Percentiles rank a stretch among this genome's conserved stretches.
These are phyloP conservation scores for Paragorgia papillata DNA, from an alignment of 92 coral and sea anemone genomes.

Conservation along the genomic window DNA sequence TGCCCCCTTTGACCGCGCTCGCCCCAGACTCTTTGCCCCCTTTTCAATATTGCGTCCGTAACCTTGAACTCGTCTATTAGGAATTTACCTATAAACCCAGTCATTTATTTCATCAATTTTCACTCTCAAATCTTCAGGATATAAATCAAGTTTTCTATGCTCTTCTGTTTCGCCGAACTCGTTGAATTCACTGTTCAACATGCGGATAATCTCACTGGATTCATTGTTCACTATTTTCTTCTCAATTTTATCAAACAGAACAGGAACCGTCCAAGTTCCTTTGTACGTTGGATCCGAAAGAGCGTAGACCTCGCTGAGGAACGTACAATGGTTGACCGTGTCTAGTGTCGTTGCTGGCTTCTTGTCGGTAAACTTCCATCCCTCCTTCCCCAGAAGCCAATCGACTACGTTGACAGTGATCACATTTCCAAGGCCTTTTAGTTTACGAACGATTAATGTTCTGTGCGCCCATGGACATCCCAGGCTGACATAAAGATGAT, in stretches of 20 bases:
- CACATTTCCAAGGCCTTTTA: slow-evolving; percentile 80
- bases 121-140: slow-evolving; percentile 65
- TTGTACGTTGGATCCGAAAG: slow-evolving; percentile 61
- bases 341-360: slow-evolving; percentile 79
- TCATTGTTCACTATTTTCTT: slow-evolving; percentile 81
- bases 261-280: slow-evolving; percentile 74
- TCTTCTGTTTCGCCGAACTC: slow-evolving; percentile 81
- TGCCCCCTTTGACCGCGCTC: too few species aligned
- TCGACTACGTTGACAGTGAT: slow-evolving; percentile 72
- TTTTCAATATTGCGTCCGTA: too few species aligned
- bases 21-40: too few species aligned
- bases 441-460: slow-evolving; percentile 67
- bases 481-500: slow-evolving; percentile 77
- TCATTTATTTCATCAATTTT: slow-evolving; percentile 77
- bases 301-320: slow-evolving; percentile 71
- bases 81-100: slow-evolving; percentile 85
- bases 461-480: slow-evolving; percentile 94
- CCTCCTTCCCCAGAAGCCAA: slow-evolving; percentile 59
- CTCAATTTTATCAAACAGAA: slow-evolving; percentile 79
- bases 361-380: slow-evolving; percentile 78
- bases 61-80: too few species aligned
- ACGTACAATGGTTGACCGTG: slow-evolving; percentile 71
- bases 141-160: slow-evolving; percentile 76
- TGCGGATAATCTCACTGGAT: slow-evolving; percentile 88
- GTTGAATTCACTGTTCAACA: slow-evolving; percentile 82